These are phyloP conservation scores for Ornithoptera alexandrae DNA, from an alignment of 2,888 invertebrate species.

Conservation along the genomic window DNA sequence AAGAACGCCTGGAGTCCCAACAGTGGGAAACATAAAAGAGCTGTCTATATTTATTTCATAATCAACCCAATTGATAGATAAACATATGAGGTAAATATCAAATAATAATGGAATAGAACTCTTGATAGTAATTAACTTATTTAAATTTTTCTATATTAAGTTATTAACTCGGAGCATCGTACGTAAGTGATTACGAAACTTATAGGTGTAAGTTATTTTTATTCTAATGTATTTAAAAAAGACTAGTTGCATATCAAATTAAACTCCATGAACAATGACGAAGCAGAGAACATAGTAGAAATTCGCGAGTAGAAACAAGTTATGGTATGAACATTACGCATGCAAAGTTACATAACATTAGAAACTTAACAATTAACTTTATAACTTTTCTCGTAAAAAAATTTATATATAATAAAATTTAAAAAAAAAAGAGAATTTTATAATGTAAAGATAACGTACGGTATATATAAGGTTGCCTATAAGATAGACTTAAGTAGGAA, in stretches of 20 bases:
- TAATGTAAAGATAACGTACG: background rate
- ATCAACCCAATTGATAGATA: no score
- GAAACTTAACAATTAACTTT: constrained; percentile 26
- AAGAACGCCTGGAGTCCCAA: no score
- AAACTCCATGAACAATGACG: constrained; percentile 17
- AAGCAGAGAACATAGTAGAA: constrained; percentile 12
- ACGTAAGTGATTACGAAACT: background rate
- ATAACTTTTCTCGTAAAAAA: background rate
- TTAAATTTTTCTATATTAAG: no score
- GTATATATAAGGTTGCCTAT: no score
- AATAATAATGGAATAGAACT: no score
- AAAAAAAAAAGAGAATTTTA: background rate
- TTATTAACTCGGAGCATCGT: background rate
- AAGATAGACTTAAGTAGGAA: no score
- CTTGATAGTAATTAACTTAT: no score
- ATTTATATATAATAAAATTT: background rate
- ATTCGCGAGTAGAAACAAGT: constrained; percentile 17
- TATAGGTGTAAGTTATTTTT: background rate
- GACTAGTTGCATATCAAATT: background rate
- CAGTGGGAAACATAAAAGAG: no score
- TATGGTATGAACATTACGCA: constrained; percentile 16
- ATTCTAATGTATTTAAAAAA: background rate
- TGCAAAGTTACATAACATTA: constrained; percentile 22
- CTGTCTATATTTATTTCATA: no score
- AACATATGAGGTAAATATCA: no score